These are phyloP conservation scores for Pristis pectinata DNA, from an alignment of 2,797 vertebrate genomes.

Conservation along the genomic window DNA sequence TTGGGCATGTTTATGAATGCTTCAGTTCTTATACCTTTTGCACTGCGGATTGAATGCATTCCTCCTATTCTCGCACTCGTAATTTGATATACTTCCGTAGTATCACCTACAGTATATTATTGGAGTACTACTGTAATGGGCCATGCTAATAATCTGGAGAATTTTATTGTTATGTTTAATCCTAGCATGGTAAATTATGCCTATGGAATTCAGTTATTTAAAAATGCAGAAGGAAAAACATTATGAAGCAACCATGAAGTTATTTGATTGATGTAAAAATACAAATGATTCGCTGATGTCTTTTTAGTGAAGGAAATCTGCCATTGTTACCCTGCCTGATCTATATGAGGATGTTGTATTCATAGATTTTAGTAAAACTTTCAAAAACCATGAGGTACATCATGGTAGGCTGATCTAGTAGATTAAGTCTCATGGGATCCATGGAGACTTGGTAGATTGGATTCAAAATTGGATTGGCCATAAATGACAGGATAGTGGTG, in stretches of 20 bases:
- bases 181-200: background rate
- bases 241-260: background rate
- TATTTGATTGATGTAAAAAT: background rate
- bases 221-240: background rate
- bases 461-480: too few species aligned
- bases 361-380: too few species aligned
- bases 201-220: background rate
- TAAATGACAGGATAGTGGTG: too few species aligned
- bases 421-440: too few species aligned
- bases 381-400: too few species aligned
- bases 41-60: background rate
- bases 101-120: background rate
- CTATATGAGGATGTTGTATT: background rate
- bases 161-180: background rate
- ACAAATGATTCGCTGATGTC: background rate
- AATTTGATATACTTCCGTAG: background rate
- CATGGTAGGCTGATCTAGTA: too few species aligned
- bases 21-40: background rate
- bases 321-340: too few species aligned
- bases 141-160: background rate
- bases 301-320: background rate
- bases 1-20: background rate
- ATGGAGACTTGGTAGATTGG: too few species aligned
- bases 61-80: background rate
- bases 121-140: background rate